Evolutionary conservation across 2,113 vertebrate genomes (phyloP), one percentile per base, ranked within the genome.

Genomic region (Cyprinus carpio): DNA sequence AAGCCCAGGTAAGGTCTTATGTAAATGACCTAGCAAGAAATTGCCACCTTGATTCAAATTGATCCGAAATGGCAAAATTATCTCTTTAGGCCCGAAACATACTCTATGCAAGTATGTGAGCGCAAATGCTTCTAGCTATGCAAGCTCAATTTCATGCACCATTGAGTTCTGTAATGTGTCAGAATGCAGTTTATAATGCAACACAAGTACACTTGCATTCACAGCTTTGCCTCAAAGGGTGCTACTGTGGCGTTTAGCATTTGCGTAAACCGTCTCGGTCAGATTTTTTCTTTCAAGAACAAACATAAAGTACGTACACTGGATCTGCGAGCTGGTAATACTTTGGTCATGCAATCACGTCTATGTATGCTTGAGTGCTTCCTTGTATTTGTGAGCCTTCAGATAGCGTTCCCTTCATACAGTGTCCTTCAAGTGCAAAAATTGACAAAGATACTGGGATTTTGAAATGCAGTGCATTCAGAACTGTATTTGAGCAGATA

Each of bases 81-180:
- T 49, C 75, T 76, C 34, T 20, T 72, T 40, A 72, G 69, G 34
- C 34, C 69, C 2, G 34, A 23, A 72, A 72, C 34, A n/a, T 72
- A 72, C 10, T 72, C 40, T 54, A 18, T 54, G 75, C 49, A 23
- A 31, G 27, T 54, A 76, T 27, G 29, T 54, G 75, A 76, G 10
- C 27, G 9, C 69, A n/a, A 72, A 72, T 72, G 69, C 75, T 76
- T 54, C 43, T 54, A 54, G 46, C 46, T 76, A 76, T 76, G 75
- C 49, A 76, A 76, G 49, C 75, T 76, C 49, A 76, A 76, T 76
- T 54, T 76, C 75, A 76, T 76, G 75, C 75, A 29, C 27, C 75
- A 31, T 76, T 31, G 75, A 54, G 75, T 29, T 76, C 27, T 54
- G 75, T 54, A 76, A 76, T 51, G 75, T 54, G 49, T 76, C 46